Evolutionary conservation across 2,113 vertebrate species (phyloP), one percentile per base, ranked within the genome.

Genomic region (Pao palembangensis): DNA sequence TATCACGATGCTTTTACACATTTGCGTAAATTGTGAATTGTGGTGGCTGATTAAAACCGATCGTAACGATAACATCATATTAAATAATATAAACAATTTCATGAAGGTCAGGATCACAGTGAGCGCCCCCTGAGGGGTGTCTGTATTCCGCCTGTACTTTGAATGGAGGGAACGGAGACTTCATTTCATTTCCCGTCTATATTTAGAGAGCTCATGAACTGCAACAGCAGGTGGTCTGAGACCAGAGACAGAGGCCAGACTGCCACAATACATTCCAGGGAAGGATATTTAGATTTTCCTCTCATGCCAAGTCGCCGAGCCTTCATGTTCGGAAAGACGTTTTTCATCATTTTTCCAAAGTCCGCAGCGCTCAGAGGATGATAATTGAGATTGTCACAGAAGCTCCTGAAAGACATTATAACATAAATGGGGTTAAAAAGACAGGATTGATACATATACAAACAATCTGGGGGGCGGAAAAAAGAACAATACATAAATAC

Each of bases 221-320:
- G 71, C 75, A 87, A 90, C 2, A 78, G 88, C 87, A 93, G 87
- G 91, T 90, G 89, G 84, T 91, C 75, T 75, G 49, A 69, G 84
- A 87, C 74, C 80, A 83, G 76, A 89, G 75, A 85, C 75, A 84
- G 64, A 58, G 67, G 78, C 76, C 78, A 64, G 61, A 80, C 73
- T 58, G 64, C 56, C 69, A 85, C 86, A 83, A 84, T 88, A 61
- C 1, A 3, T 83, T 90, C 73, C 85, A 88, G 67, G 71, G 84
- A 98, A 99, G 96, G 97, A 99, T 99, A 99, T 99, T 98, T 99
- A 58, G 97, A 99, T 95, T 99, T 98, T 86, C 97, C 97, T 90
- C 97, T 94, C 84, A 96, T 99, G 92, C 97, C 97, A 68, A 99
- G 93, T 73, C 97, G 95, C 71, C 97, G 95, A 15, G 97, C 97